Evolutionary conservation across 1,140 invertebrate species (phyloP).

Genomic region (Zaprionus ghesquierei): DNA sequence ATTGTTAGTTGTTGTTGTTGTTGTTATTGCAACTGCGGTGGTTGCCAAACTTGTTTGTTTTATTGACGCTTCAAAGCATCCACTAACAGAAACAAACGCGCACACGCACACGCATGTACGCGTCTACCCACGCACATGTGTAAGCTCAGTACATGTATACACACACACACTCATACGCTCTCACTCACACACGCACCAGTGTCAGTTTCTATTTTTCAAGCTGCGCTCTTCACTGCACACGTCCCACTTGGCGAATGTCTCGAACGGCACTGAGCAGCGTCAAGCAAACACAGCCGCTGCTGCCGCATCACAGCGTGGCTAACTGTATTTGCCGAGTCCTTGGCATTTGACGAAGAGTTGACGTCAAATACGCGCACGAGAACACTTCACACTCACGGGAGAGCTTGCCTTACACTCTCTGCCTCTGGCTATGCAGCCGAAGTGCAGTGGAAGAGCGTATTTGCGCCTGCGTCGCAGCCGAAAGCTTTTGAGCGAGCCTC

Average conservation of each 20-base stretch:
- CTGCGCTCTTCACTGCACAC: slow-evolving; percentile 30
- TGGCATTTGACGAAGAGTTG: slow-evolving; percentile 65
- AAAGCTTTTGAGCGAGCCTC: slow-evolving; percentile 39
- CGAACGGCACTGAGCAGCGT: slow-evolving; percentile 59
- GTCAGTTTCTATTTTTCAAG: neutral
- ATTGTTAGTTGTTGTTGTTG: slow-evolving; percentile 23
- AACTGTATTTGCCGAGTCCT: slow-evolving; percentile 49
- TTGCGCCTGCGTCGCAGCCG: slow-evolving; percentile 34
- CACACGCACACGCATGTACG: neutral
- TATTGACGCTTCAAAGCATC: slow-evolving; percentile 53
- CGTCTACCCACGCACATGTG: slow-evolving; percentile 13
- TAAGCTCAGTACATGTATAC: slow-evolving; percentile 3
- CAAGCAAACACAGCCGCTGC: neutral
- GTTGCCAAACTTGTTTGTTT: slow-evolving; percentile 62
- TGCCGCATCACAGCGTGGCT: neutral
- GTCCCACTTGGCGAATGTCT: slow-evolving; percentile 64
- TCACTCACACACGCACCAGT: neutral
- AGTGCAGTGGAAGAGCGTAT: neutral
- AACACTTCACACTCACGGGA: neutral
- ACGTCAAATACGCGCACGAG: slow-evolving; percentile 54
- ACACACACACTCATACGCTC: neutral
- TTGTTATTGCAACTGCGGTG: slow-evolving; percentile 40
- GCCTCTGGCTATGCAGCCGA: neutral
- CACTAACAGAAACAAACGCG: slow-evolving; percentile 22
- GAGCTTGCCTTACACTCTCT: neutral